Percentiles rank a stretch among this genome's conserved stretches.
Conservation (phyloP, 2,797 vertebrate species). For the Podarcis siculus region DNA sequence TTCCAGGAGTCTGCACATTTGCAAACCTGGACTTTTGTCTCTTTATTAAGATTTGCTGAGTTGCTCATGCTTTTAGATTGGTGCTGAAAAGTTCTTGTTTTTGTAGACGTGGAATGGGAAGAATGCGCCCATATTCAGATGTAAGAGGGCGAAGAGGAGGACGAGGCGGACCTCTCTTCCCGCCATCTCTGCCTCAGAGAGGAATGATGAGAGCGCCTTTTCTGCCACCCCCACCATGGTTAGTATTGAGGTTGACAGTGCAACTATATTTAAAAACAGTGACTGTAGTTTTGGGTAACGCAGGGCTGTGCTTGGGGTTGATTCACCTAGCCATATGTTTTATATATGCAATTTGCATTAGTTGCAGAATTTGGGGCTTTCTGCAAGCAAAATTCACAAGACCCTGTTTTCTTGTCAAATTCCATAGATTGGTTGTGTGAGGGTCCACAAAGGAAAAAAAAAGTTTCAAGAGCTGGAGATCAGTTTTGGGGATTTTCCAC, state of each 20-base stretch:
- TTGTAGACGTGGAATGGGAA: slow-evolving; percentile 78
- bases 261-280: background rate
- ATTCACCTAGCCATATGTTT: background rate
- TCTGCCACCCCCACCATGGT: slow-evolving; percentile 63
- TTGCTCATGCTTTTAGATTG: background rate
- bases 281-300: background rate
- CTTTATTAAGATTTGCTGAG: background rate
- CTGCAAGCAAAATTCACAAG: background rate
- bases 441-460: background rate
- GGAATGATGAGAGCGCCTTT: slow-evolving; percentile 76
- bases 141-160: slow-evolving; percentile 71
- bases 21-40: background rate
- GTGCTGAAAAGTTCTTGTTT: background rate
- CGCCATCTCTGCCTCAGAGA: slow-evolving; percentile 59
- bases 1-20: too few relatives aligned
- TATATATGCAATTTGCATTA: background rate
- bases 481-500: slow-evolving; percentile 2
- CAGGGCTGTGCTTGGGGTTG: background rate
- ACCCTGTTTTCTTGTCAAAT: background rate
- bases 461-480: background rate
- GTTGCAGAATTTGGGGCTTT: background rate
- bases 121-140: slow-evolving; percentile 81
- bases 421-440: background rate
- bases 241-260: background rate
- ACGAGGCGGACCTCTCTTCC: slow-evolving; percentile 74